phyloP scores from a whole-genome alignment of 1,140 invertebrate species.

The Phymorhynchus buccinoides region DNA sequence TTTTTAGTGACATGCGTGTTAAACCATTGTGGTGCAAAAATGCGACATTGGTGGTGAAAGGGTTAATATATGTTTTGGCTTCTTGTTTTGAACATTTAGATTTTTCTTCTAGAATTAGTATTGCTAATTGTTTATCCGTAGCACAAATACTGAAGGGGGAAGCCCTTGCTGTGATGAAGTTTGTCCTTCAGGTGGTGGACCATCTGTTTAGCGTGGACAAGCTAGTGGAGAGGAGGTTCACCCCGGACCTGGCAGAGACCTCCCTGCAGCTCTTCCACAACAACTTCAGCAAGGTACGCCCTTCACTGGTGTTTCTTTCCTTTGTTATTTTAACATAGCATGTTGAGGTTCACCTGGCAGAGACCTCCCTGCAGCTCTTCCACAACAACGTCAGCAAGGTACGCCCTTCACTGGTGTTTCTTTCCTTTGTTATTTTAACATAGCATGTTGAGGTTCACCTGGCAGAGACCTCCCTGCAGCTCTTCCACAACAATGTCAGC shows the following conservation, averaged over 20 bases:
- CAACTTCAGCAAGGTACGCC: conserved; percentile 71
- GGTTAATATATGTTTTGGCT: too few species aligned
- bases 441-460: conserved; percentile 62
- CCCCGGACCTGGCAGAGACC: conserved; percentile 77
- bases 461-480: conserved; percentile 76
- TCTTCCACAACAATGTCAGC: conserved; percentile 38
- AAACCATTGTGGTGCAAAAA: too few species aligned
- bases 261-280: conserved; percentile 74
- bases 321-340: conserved; percentile 23
- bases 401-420: too few species aligned
- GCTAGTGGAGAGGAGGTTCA: conserved; percentile 78
- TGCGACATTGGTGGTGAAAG: too few species aligned
- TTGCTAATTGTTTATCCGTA: not conserved
- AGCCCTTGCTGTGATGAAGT: not conserved
- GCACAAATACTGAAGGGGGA: too few species aligned
- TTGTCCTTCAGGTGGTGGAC: conserved; percentile 72
- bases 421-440: conserved; percentile 32
- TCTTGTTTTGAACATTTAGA: not conserved
- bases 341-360: conserved; percentile 72
- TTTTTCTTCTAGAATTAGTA: not conserved
- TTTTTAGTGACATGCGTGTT: too few species aligned
- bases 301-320: too few species aligned
- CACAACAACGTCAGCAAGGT: not conserved
- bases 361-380: conserved; percentile 74
- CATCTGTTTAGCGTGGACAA: conserved; percentile 78